Base-by-base conservation (phyloP, 2,113 vertebrate genomes). In the Excalfactoria chinensis region DNA sequence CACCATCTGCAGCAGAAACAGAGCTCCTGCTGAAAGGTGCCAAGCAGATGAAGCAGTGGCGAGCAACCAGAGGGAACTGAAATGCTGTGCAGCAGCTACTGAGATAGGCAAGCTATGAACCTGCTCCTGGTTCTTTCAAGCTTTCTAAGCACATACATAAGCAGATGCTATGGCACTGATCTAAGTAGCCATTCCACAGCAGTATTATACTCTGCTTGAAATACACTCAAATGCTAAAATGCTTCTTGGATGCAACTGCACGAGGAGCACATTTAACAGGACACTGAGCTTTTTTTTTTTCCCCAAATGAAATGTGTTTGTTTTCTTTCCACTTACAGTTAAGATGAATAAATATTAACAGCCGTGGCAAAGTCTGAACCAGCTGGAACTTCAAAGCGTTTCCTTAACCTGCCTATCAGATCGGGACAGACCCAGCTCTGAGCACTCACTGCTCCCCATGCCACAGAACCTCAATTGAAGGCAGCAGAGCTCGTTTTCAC, bases 1-100 rank as follows among this genome's bases (percentile, higher is more conserved):
- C 86, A 49, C 86, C 95, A 81, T 93, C 64, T 93, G 92, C 78
- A 97, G 95, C 88, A 90, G 93, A 71, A 95, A 40, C 59, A 69
- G 43, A 67, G 96, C 78, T 96, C 84, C 82, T 89, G 94, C 89
- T 95, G 93, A 94, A 72, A 96, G 94, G 76, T 64, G 89, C 69
- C 41, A 78, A 76, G 91, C 88, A 85, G 84, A 80, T 81, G 77
- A 46, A 81, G 82, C 80, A 58, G 91, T 6, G 30, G 21, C 28
- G 55, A 7, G 30, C 20, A 80, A 35, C 19, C 64, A 63, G 53
- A 58, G 62, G 72, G 72, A 76, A 37, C 76, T 32, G 34, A 73
- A 60, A n/a, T n/a, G 6, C 40, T 20, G 18, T 16, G 3, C 44
- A 48, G 75, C 34, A 67, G 21, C 43, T 60, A 48, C 9, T 2